Evolutionary conservation across 2,797 vertebrate species (phyloP), one percentile per base, ranked within the genome.

Genomic region (Rhabdophis nuchalis): DNA sequence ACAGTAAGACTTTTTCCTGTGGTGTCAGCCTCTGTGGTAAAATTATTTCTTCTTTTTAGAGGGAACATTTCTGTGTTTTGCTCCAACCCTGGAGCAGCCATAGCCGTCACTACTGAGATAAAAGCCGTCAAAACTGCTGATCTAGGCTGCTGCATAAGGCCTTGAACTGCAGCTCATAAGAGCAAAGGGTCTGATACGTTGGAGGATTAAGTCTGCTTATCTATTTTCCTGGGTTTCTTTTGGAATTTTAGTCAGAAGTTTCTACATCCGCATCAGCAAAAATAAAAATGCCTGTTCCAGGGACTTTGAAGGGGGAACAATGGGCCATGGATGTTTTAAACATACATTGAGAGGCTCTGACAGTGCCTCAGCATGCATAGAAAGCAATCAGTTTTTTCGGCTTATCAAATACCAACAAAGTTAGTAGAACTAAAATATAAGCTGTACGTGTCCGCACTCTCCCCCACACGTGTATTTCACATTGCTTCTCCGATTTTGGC

Each of bases 171-270:
- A 89, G 91, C 41, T 93, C 0, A 6, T 11, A 54, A 91, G 93
- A 95, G 95, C 46, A 92, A 32, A 14, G 93, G 92, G 89, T 91
- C 94, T 92, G 96, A 88, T 52, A 72, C 90, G 90, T 92, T 88
- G 88, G 72, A 92, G 94, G 95, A 96, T 93, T 96, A 96, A 96
- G 86, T 92, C 94, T 95, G 94, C 93, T 96, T 96, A 96, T 96
- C 96, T 95, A 14, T 60, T 92, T 95, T 36, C 87, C 92, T 93
- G 95, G 92, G 94, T 96, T 91, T 94, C 93, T 90, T 93, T 92
- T 90, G 90, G 93, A 93, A 93, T 95, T 82, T 96, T 95, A 92
- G 95, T 93, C 96, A 96, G 93, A 95, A 96, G 96, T 94, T 95
- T 93, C 92, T 95, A 85, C 92, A 93, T 97, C 94, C 96, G 95